Conservation (phyloP, 2,888 invertebrate species). For the Platypus cylindrus region DNA sequence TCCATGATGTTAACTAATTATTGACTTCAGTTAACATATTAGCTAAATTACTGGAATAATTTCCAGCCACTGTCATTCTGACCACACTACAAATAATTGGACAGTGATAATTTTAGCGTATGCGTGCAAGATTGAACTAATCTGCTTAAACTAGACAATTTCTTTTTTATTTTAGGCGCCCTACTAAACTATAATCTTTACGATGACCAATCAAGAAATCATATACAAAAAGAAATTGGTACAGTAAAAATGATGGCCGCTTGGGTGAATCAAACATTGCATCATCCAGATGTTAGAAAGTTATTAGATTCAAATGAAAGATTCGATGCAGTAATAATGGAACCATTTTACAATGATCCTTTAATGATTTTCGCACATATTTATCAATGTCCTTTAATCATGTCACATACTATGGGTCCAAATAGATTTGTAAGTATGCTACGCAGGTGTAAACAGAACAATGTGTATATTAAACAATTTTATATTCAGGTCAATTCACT, state of each 20-base stretch:
- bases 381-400: constrained; percentile 29
- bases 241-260: background rate
- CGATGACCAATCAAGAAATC: background rate
- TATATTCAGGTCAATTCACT: background rate
- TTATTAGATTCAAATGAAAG: constrained; percentile 26
- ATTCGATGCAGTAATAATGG: constrained; percentile 35
- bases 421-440: too few species aligned
- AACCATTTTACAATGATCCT: constrained; percentile 39
- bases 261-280: constrained; percentile 4
- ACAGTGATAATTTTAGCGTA: too few species aligned
- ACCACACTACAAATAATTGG: too few species aligned
- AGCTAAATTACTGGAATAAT: too few species aligned
- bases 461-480: too few species aligned
- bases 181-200: constrained; percentile 1
- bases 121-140: too few species aligned
- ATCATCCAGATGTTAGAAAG: constrained; percentile 18
- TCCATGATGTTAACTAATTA: too few species aligned
- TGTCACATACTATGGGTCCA: constrained; percentile 36
- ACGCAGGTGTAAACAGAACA: too few species aligned
- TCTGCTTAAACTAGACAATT: too few species aligned
- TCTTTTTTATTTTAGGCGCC: constrained; percentile 4
- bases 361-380: constrained; percentile 31
- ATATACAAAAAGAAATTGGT: background rate
- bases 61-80: too few species aligned
- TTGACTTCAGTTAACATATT: too few species aligned